phyloP scores from a whole-genome alignment of 2,888 invertebrate species.

The Anaspis maculata region DNA sequence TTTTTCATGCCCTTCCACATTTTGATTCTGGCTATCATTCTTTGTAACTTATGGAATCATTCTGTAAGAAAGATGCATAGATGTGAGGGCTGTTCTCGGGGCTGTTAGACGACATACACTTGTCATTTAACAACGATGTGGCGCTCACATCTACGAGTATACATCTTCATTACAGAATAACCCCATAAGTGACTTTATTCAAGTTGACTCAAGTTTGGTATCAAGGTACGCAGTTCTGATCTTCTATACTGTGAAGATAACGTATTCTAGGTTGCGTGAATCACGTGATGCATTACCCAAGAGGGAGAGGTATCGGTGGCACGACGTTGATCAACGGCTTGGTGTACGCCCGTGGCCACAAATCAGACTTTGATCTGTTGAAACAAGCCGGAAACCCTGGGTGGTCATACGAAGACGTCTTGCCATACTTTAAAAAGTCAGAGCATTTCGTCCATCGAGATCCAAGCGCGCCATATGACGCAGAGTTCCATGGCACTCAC shows the following conservation, averaged over 20 bases:
- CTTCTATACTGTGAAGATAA: background rate
- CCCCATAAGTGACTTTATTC: no score
- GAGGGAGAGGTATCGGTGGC: constrained; percentile 47
- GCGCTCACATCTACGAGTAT: no score
- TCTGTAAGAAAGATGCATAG: no score
- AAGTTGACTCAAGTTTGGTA: no score
- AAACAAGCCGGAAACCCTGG: constrained; percentile 28
- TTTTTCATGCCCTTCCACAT: background rate
- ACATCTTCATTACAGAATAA: background rate
- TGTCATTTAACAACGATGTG: no score
- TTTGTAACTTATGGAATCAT: background rate
- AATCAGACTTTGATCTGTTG: constrained; percentile 44
- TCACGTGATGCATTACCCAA: constrained; percentile 24
- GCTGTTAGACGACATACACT: no score
- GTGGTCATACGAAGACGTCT: constrained; percentile 50
- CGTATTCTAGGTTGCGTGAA: background rate
- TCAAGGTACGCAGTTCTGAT: no score
- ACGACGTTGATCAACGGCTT: constrained; percentile 44
- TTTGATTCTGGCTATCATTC: background rate
- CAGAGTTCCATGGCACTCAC: constrained; percentile 10
- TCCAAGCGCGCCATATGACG: constrained; percentile 11
- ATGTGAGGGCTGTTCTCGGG: background rate
- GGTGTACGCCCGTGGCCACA: constrained; percentile 44
- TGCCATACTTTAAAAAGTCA: constrained; percentile 43
- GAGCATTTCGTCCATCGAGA: constrained; percentile 15